A percentile compares a stretch with the other conserved stretches of the same genome.
phyloP scores from a whole-genome alignment of 2,113 vertebrate species.

The Amblyopsis rosae region DNA sequence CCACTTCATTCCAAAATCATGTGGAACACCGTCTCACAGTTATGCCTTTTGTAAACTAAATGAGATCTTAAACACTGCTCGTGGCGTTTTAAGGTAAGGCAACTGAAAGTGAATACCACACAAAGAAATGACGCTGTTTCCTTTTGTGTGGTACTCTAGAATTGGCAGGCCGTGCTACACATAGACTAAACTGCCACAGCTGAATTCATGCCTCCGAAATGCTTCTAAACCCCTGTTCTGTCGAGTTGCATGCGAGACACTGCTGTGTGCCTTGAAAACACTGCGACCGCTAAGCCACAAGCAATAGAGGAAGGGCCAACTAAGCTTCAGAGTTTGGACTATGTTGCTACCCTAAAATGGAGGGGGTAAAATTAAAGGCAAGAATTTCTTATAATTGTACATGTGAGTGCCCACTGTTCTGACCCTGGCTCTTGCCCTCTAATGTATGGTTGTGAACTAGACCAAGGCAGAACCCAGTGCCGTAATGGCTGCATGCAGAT shows the following conservation, averaged over 20 bases:
- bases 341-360: conserved; percentile 63
- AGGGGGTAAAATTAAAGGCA: conserved; percentile 71
- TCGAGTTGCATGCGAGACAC: conserved; percentile 43
- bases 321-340: conserved; percentile 55
- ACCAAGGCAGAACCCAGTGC: conserved; percentile 38
- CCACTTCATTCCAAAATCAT: no score
- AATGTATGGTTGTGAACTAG: conserved; percentile 63
- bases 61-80: conserved; percentile 24
- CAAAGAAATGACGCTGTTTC: conserved; percentile 48
- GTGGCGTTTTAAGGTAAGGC: conserved; percentile 20
- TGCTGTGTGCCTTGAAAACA: conserved; percentile 59
- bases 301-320: conserved; percentile 57
- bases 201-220: conserved; percentile 50
- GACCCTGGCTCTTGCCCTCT: conserved; percentile 55
- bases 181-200: conserved; percentile 58
- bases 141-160: conserved; percentile 55
- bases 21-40: no score
- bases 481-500: conserved; percentile 44
- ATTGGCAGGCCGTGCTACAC: conserved; percentile 31
- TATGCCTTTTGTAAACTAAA: not conserved
- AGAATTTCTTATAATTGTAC: conserved; percentile 65
- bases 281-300: conserved; percentile 63
- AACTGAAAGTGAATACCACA: conserved; percentile 15
- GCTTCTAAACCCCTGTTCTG: conserved; percentile 40
- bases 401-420: conserved; percentile 59